Percentiles rank a stretch among this genome's conserved stretches.
Conservation (phyloP, 2,888 invertebrate genomes). For the Cheilosia impressa region DNA sequence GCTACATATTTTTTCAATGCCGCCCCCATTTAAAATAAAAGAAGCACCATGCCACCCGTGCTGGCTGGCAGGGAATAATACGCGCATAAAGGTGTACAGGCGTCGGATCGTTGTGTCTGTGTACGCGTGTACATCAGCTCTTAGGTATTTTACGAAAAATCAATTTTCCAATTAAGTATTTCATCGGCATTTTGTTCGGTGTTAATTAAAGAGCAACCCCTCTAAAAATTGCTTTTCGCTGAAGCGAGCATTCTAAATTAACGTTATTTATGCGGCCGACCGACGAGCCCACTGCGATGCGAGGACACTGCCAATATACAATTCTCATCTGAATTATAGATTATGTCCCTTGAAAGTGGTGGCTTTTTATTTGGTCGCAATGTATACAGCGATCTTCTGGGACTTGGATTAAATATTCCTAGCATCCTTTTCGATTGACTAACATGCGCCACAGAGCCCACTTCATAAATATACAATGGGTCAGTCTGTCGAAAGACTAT, state of each 20-base stretch:
- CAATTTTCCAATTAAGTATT: conserved; percentile 51
- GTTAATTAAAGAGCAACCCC: too few species aligned
- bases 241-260: too few species aligned
- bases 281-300: too few species aligned
- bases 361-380: too few species aligned
- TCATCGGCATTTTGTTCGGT: background rate
- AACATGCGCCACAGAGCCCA: conserved; percentile 22
- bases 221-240: too few species aligned
- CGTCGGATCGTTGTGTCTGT: too few species aligned
- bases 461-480: conserved; percentile 41
- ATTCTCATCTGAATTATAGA: too few species aligned
- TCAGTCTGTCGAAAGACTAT: conserved; percentile 34
- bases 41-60: background rate
- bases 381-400: too few species aligned
- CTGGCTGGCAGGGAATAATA: conserved; percentile 5
- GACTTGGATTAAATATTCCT: too few species aligned
- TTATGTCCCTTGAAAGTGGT: too few species aligned
- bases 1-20: background rate
- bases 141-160: conserved; percentile 27
- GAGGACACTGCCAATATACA: too few species aligned
- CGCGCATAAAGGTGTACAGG: conserved; percentile 1
- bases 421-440: conserved; percentile 5
- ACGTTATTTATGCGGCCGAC: too few species aligned
- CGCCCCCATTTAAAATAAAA: background rate
- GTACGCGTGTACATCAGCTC: background rate